phyloP scores from a whole-genome alignment of 2,113 vertebrate species.

The Gallinago jamesoni region DNA sequence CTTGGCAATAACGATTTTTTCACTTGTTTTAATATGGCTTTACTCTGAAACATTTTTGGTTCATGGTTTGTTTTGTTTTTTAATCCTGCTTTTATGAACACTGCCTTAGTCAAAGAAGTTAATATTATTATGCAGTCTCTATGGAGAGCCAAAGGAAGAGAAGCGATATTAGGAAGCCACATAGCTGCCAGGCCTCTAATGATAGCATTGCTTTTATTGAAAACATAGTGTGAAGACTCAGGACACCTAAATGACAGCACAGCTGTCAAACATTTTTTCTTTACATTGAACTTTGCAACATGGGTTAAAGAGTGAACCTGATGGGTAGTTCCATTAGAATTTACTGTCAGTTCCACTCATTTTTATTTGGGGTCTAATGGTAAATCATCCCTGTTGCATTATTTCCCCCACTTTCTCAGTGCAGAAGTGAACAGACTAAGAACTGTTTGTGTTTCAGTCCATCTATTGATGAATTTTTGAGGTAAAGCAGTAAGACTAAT shows the following conservation, averaged over 20 bases:
- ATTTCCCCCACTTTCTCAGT: too few relatives aligned
- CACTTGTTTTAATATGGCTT: background rate
- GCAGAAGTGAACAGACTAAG: background rate
- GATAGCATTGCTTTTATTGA: background rate
- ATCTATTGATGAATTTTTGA: background rate
- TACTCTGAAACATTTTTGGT: background rate
- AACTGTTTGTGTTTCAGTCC: background rate
- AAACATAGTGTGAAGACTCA: background rate
- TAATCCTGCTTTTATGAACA: background rate
- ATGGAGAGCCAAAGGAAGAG: background rate
- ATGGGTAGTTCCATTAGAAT: background rate
- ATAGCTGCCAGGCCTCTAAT: background rate
- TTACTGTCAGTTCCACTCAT: background rate
- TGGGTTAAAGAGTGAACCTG: background rate
- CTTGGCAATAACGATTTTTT: background rate
- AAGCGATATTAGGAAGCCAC: background rate
- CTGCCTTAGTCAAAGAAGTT: background rate
- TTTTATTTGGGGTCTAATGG: background rate
- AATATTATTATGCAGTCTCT: background rate
- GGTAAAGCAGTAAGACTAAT: background rate
- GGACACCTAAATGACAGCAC: background rate
- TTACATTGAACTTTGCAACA: background rate
- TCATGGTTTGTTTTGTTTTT: background rate
- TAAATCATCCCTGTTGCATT: background rate
- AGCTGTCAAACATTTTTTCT: background rate